Base-by-base conservation (phyloP, 2,888 invertebrate genomes). In the Mythimna pallens region DNA sequence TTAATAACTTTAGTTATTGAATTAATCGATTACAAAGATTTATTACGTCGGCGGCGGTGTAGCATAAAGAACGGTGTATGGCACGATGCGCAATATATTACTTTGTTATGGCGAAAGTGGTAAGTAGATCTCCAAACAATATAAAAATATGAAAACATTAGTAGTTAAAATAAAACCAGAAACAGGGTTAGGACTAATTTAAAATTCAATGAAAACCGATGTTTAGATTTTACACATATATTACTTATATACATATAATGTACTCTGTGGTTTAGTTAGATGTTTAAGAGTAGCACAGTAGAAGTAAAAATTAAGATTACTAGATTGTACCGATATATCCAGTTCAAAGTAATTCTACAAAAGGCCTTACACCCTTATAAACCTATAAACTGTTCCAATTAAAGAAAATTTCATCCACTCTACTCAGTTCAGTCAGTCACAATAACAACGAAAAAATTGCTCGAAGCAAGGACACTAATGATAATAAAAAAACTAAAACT, bases 1-100 rank as follows among this genome's bases (percentile, higher is more conserved):
- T 85, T 89, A 78, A 81, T 85, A 83, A 76, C 74, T 85, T 72
- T 62, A 68, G 57, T 80, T 80, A 81, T 72, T 85, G 79, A 86
- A 86, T 86, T 84, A 82, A 80, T 73, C 66, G 72, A 80, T 77
- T 78, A 64, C 62, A 20, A 65, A 50, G 43, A 86, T 83, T 82
- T 85, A 86, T 70, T 76, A 75, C 73, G 80, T 74, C 30, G 17
- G 22, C 78, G 74, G 76, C 66, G 58, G 76, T 73, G 43, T 50
- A 67, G 36, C 57, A 66, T 25, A 52, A 63, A 50, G 61, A 65
- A 67, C 12, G 17, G 68, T 68, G 73, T 78, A 79, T 68, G 68
- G 73, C 34, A 5, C 10, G 40, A 40, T 22, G 8, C 12, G 8
- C 22, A n/a, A 68, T 70, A 55, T 50, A 55, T 43, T 9, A 22